A percentile compares a stretch with the other conserved stretches of the same genome.
Conservation (phyloP, 2,888 invertebrate species). For the Tupiocoris notatus region DNA sequence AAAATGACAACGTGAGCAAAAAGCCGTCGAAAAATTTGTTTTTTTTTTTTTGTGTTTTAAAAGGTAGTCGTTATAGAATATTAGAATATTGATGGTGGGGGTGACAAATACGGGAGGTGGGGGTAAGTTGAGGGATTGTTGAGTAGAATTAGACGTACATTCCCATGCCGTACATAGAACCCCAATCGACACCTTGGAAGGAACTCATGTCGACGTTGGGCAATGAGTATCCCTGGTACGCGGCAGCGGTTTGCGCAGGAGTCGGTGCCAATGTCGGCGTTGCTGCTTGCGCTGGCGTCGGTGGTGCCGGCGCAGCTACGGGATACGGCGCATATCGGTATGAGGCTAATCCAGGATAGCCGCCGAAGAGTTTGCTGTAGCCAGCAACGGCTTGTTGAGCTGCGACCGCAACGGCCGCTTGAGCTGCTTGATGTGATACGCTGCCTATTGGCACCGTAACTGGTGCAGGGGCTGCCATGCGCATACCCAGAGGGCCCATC, state of each 20-base stretch:
- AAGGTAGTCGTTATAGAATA: background rate
- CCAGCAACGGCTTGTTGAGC: conserved; percentile 64
- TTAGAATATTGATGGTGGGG: conserved; percentile 1
- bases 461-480: conserved; percentile 61
- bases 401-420: conserved; percentile 58
- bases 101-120: too few species aligned
- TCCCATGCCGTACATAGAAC: conserved; percentile 87
- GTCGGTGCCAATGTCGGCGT: conserved; percentile 61
- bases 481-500: conserved; percentile 69
- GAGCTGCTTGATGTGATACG: conserved; percentile 56
- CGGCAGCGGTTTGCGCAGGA: conserved; percentile 64
- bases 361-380: conserved; percentile 66
- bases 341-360: conserved; percentile 61
- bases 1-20: conserved; percentile 46
- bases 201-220: conserved; percentile 90
- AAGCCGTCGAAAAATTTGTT: conserved; percentile 44
- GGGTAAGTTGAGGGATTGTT: conserved; percentile 22
- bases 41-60: background rate
- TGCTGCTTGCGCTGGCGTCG: conserved; percentile 58
- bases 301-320: conserved; percentile 58
- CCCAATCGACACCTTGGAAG: conserved; percentile 90
- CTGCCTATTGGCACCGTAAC: conserved; percentile 56
- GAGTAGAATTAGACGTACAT: conserved; percentile 73
- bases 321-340: conserved; percentile 67
- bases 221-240: conserved; percentile 75